Base-by-base conservation (phyloP, 2,888 invertebrate genomes). In the Brenthis hecate region DNA sequence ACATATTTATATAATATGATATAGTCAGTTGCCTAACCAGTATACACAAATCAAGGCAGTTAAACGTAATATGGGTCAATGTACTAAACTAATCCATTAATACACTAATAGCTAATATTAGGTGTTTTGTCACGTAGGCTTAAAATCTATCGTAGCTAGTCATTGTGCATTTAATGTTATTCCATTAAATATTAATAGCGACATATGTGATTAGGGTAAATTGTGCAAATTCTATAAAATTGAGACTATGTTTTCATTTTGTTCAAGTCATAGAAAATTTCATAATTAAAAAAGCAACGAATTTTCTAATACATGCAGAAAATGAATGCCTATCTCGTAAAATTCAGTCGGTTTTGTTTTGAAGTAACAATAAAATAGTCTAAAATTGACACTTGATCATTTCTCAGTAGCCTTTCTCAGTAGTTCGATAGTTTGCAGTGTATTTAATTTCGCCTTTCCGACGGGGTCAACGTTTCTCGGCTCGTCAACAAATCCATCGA, bases 401-500 rank as follows among this genome's bases (percentile, higher is more conserved):
- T 55, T 19, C 19, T 19, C 19, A 1, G 19, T 65, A 69, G 54
- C 61, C 62, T 66, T 66, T 68, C 65, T 68, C 50, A 65, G 74
- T 78, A 79, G 74, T 78, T 76, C 74, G 81, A 80, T 81, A 84
- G 84, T 88, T 88, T 77, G 87, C 86, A 83, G 71, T 77, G 80
- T 79, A 81, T 79, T 78, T 79, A 78, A 82, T 84, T 87, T 88
- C 82, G 87, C 86, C 85, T 85, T 83, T 79, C 78, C 78, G 78
- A 72, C 83, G 91, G 88, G 92, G 91, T 91, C 92, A 91, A 91
- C 89, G 91, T 80, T 86, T 89, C 88, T 85, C 85, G 82, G 77
- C 84, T 84, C 91, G 90, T 91, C 90, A 90, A 92, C 91, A 91
- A 91, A 91, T 89, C 90, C 86, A 84, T 89, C 85, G 91, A 85